Percentiles rank a stretch among this genome's conserved stretches.
These are phyloP conservation scores for Archocentrus centrarchus DNA, from an alignment of 2,113 vertebrate genomes.

Conservation along the genomic window DNA sequence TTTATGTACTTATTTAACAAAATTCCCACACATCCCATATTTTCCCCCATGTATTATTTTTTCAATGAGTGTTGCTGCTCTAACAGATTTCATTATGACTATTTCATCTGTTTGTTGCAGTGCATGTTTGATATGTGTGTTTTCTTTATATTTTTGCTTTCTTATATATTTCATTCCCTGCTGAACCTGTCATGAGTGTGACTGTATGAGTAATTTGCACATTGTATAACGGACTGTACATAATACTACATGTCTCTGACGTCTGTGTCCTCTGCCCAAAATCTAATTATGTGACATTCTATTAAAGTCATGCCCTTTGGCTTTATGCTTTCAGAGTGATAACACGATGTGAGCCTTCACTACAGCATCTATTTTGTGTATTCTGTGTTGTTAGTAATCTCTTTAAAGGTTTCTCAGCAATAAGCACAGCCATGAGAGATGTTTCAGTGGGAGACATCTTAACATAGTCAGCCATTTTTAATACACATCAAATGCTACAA, in stretches of 20 bases:
- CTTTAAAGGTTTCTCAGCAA: conserved; percentile 25
- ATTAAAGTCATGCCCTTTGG: not conserved
- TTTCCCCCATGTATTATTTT: not conserved
- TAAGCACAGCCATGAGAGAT: conserved; percentile 29
- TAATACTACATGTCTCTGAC: not conserved
- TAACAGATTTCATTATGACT: not conserved
- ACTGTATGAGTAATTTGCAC: not conserved
- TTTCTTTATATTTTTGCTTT: not conserved
- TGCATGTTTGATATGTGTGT: not conserved
- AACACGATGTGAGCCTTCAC: not conserved
- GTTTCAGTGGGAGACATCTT: conserved; percentile 10
- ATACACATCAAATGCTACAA: conserved; percentile 48
- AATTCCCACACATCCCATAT: not conserved
- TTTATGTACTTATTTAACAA: not conserved
- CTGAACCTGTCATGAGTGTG: not conserved
- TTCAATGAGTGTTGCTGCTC: too few species aligned
- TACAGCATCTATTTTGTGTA: not conserved
- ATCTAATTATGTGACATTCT: not conserved
- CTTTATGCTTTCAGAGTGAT: not conserved
- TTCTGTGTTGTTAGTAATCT: not conserved
- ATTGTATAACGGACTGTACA: not conserved
- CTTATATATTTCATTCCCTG: not conserved
- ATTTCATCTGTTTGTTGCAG: not conserved
- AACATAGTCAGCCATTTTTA: conserved; percentile 32
- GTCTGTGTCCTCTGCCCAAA: not conserved